A percentile compares a stretch with the other conserved stretches of the same genome.
These are phyloP conservation scores for Zingel zingel DNA, from an alignment of 2,113 vertebrate species.

Conservation along the genomic window DNA sequence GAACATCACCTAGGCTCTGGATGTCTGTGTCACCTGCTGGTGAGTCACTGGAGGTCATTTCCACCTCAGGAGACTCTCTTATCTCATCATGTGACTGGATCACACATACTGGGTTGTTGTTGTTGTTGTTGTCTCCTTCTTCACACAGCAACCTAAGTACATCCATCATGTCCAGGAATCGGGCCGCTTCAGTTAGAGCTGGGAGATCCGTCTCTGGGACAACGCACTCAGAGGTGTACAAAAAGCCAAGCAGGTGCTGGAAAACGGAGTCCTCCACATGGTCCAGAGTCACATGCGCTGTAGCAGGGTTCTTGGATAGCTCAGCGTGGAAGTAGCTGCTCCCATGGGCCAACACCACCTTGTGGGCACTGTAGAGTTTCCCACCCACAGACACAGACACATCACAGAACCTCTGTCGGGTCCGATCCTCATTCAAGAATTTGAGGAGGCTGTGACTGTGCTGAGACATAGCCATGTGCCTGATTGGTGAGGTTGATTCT, in stretches of 20 bases:
- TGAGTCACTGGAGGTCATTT: slow-evolving; percentile 59
- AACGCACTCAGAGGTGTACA: slow-evolving; percentile 94
- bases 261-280: slow-evolving; percentile 93
- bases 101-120: slow-evolving; percentile 47
- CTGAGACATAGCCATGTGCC: slow-evolving; percentile 86
- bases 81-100: slow-evolving; percentile 68
- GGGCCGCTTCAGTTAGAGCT: slow-evolving; percentile 90
- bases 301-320: slow-evolving; percentile 91
- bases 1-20: slow-evolving; percentile 51
- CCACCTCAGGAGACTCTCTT: slow-evolving; percentile 55
- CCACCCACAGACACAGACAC: slow-evolving; percentile 92
- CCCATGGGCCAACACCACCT: slow-evolving; percentile 95
- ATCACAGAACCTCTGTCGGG: slow-evolving; percentile 91
- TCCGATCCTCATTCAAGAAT: slow-evolving; percentile 93
- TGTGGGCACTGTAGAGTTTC: slow-evolving; percentile 92
- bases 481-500: slow-evolving; percentile 74
- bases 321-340: slow-evolving; percentile 97
- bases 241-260: slow-evolving; percentile 91
- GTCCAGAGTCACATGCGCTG: slow-evolving; percentile 89
- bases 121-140: slow-evolving; percentile 66
- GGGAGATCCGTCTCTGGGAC: slow-evolving; percentile 91
- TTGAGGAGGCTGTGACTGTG: slow-evolving; percentile 91
- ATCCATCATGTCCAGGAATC: slow-evolving; percentile 96
- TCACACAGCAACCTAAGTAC: slow-evolving; percentile 91
- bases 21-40: slow-evolving; percentile 32